Conservation (phyloP, 2,888 invertebrate species). For the Resseliella maxima region DNA sequence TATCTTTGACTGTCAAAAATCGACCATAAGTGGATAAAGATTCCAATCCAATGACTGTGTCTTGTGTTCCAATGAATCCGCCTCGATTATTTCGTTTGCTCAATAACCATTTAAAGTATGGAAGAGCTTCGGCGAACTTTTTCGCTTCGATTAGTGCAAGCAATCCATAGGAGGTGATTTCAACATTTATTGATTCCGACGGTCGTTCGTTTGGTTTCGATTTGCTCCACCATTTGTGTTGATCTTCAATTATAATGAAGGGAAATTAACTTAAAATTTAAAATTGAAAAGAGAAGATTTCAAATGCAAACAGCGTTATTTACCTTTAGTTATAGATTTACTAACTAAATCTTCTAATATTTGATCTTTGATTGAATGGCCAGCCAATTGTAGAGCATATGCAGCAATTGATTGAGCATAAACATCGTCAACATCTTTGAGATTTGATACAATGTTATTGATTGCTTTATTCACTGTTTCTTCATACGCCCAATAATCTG, state of each 20-base stretch:
- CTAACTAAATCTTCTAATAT: conserved; percentile 71
- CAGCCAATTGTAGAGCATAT: conserved; percentile 72
- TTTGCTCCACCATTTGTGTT: conserved; percentile 83
- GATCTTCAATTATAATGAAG: too few species aligned
- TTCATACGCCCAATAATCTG: conserved; percentile 62
- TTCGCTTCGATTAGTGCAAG: conserved; percentile 74
- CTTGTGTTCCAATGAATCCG: conserved; percentile 82
- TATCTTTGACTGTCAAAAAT: conserved; percentile 69
- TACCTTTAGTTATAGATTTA: conserved; percentile 68
- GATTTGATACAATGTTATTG: conserved; percentile 69
- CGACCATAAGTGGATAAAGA: conserved; percentile 72
- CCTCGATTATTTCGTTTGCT: conserved; percentile 76
- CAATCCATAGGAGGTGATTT: conserved; percentile 90
- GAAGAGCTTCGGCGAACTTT: conserved; percentile 66
- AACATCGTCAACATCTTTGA: conserved; percentile 68
- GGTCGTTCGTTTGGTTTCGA: conserved; percentile 66
- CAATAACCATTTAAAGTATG: conserved; percentile 79
- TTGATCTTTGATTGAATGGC: conserved; percentile 69
- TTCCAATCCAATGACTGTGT: conserved; percentile 79
- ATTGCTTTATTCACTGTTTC: conserved; percentile 70
- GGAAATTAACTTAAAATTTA: not conserved
- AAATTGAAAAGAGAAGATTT: too few species aligned
- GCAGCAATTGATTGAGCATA: conserved; percentile 72
- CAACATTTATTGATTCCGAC: conserved; percentile 71
- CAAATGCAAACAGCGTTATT: too few species aligned